These are phyloP conservation scores for Terrapene triunguis DNA, from an alignment of 2,113 vertebrate genomes.

Conservation along the genomic window DNA sequence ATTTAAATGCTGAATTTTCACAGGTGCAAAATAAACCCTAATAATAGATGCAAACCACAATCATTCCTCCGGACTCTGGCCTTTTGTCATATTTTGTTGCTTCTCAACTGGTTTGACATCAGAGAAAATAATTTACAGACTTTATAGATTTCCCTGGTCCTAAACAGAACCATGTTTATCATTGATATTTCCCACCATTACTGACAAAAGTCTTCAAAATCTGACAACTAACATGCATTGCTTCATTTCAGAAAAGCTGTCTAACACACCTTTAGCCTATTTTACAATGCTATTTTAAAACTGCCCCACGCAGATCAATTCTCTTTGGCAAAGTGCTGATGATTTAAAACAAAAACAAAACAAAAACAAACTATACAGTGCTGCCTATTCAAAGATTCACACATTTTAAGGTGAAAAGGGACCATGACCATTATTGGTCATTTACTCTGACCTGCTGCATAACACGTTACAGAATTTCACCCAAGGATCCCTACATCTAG, in stretches of 20 bases:
- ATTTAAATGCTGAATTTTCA: background rate
- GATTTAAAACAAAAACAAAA: background rate
- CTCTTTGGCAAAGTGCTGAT: background rate
- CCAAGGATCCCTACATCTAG: background rate
- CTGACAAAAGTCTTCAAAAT: slow-evolving; percentile 2
- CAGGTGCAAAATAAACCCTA: background rate
- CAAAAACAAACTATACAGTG: background rate
- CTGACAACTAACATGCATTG: background rate
- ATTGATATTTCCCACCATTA: background rate
- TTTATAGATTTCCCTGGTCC: background rate
- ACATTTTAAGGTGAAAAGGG: slow-evolving; percentile 47
- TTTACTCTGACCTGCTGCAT: background rate
- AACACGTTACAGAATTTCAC: background rate
- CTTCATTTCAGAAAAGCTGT: background rate
- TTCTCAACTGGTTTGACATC: background rate
- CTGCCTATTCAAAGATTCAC: background rate
- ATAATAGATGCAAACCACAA: background rate
- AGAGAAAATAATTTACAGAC: background rate
- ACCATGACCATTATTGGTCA: background rate
- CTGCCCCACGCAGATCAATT: background rate
- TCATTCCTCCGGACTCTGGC: background rate
- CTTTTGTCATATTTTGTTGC: background rate
- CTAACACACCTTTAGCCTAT: slow-evolving; percentile 11
- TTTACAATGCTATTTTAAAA: background rate
- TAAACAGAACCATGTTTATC: background rate